phyloP scores from a whole-genome alignment of 2,888 invertebrate genomes.

The Sphaeridia pumilis region DNA sequence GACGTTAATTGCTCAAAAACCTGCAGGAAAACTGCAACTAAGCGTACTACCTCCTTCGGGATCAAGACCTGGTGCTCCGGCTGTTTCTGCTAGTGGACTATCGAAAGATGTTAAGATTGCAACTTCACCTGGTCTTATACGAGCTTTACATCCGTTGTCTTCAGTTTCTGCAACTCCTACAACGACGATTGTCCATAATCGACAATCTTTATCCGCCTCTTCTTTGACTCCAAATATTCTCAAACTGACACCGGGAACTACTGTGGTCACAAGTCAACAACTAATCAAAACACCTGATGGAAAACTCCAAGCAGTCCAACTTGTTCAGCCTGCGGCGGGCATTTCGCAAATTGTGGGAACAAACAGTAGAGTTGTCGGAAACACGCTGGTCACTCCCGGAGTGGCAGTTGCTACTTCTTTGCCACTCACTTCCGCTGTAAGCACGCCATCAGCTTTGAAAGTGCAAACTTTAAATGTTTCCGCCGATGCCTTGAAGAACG shows the following conservation, averaged over 20 bases:
- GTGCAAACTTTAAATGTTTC: neutral
- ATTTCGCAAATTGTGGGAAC: slow-evolving; percentile 6
- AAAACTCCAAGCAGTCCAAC: slow-evolving; percentile 58
- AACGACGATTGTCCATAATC: too few species aligned
- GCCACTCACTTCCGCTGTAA: slow-evolving; percentile 15
- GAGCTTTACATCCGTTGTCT: neutral
- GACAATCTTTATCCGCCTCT: neutral
- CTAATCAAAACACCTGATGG: slow-evolving; percentile 87
- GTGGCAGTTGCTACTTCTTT: slow-evolving; percentile 17
- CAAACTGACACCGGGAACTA: slow-evolving; percentile 7
- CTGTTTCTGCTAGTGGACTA: too few species aligned
- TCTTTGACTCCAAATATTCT: neutral
- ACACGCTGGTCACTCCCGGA: slow-evolving; percentile 1
- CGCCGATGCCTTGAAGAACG: neutral
- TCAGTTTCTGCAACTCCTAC: too few species aligned
- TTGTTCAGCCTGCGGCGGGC: slow-evolving; percentile 25
- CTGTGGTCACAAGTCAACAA: slow-evolving; percentile 57
- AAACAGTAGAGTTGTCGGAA: slow-evolving; percentile 2
- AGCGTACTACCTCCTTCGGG: slow-evolving; percentile 80
- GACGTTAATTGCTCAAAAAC: slow-evolving; percentile 42
- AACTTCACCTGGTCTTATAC: neutral
- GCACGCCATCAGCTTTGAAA: neutral
- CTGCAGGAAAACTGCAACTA: slow-evolving; percentile 80
- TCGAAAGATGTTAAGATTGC: neutral
- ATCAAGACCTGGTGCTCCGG: too few species aligned